Evolutionary conservation across 1,140 invertebrate genomes (phyloP).

Genomic region (Aricia agestis): DNA sequence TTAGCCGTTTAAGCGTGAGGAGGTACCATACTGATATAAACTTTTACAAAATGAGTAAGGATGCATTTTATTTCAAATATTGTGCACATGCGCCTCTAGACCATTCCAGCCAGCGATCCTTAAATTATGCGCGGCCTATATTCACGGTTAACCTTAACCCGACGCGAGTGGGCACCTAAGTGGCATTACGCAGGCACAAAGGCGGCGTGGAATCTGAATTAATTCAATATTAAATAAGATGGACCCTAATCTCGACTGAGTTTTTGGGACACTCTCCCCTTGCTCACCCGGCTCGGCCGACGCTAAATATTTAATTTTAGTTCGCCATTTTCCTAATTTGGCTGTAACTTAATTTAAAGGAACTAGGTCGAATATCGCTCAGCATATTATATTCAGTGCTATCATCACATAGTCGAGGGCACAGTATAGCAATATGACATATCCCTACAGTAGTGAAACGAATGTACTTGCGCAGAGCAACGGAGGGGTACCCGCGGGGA

Average conservation of each 20-base stretch:
- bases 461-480: no score
- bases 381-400: background rate
- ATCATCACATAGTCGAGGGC: background rate
- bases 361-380: background rate
- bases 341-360: background rate
- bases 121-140: no score
- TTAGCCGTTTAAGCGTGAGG: no score
- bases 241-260: background rate
- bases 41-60: no score
- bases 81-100: no score
- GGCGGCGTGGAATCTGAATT: background rate
- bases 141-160: no score
- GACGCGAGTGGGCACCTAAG: background rate
- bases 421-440: no score
- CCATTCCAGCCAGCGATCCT: no score
- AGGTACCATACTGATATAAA: no score
- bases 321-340: background rate
- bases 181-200: background rate
- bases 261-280: background rate
- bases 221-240: slow-evolving; percentile 4
- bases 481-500: no score
- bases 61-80: no score
- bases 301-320: background rate
- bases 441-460: no score
- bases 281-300: background rate